These are phyloP conservation scores for Aphaenogaster floridana DNA, from an alignment of 1,140 invertebrate genomes.

Conservation along the genomic window DNA sequence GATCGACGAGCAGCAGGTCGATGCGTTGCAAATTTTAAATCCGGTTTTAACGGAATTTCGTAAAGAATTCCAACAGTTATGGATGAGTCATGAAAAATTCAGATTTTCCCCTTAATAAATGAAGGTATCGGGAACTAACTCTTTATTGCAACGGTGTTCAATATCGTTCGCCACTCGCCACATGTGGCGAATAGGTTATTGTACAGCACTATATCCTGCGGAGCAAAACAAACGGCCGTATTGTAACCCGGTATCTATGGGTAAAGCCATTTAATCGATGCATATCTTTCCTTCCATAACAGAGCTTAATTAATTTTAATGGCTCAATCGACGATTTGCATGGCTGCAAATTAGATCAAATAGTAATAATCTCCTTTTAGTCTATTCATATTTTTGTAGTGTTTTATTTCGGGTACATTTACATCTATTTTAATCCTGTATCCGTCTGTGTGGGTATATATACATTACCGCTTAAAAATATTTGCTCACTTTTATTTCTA, in stretches of 20 bases:
- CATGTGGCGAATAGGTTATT: constrained; percentile 58
- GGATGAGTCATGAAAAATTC: constrained; percentile 21
- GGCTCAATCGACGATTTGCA: constrained; percentile 1
- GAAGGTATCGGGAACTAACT: constrained; percentile 29
- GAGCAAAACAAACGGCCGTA: constrained; percentile 52
- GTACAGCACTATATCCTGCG: constrained; percentile 23
- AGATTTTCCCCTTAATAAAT: constrained; percentile 47
- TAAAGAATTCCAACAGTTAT: neutral
- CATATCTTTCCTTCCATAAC: constrained; percentile 39
- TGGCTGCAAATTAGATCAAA: neutral
- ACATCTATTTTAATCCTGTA: neutral
- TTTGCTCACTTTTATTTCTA: no score
- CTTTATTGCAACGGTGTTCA: constrained; percentile 39
- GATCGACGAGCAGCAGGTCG: neutral
- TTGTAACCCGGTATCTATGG: constrained; percentile 18
- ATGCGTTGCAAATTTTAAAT: neutral
- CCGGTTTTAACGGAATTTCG: neutral
- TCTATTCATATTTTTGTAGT: neutral
- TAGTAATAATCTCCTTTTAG: neutral
- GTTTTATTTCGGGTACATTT: neutral
- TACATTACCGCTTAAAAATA: no score
- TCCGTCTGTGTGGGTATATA: neutral
- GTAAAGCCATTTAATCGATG: constrained; percentile 26
- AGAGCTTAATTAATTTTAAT: constrained; percentile 51
- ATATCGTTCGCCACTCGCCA: constrained; percentile 51